Percentiles rank a stretch among this genome's conserved stretches.
phyloP scores from a whole-genome alignment of 2,888 invertebrate genomes.

The Ditylenchus weischeri region DNA sequence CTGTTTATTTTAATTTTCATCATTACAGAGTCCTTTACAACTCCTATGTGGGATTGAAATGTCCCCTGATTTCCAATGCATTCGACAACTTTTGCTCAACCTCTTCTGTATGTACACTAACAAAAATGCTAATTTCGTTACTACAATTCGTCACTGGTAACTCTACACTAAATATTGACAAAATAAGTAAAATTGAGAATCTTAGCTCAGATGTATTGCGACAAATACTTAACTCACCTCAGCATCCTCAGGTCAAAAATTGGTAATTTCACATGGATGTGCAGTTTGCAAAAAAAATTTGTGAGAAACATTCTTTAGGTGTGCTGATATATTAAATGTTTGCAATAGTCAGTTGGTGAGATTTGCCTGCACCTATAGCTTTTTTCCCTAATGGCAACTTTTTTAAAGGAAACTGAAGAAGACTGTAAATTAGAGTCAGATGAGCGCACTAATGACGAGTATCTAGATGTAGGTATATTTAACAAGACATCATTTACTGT shows the following conservation, averaged over 20 bases:
- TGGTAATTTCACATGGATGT: conserved; percentile 33
- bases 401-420: conserved; percentile 57
- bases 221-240: conserved; percentile 56
- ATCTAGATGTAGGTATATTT: conserved; percentile 61
- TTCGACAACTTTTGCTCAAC: conserved; percentile 55
- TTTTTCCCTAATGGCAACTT: not conserved
- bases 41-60: conserved; percentile 54
- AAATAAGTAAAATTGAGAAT: not conserved
- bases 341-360: conserved; percentile 44
- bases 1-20: not conserved
- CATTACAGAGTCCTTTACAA: conserved; percentile 47
- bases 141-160: conserved; percentile 51
- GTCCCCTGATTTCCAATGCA: conserved; percentile 58
- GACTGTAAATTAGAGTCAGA: conserved; percentile 61
- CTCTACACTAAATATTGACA: conserved; percentile 26
- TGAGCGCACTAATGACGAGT: conserved; percentile 63
- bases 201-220: conserved; percentile 15
- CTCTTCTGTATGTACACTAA: conserved; percentile 49
- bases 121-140: conserved; percentile 46
- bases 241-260: conserved; percentile 56
- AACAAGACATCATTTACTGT: too few species aligned
- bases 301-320: conserved; percentile 35
- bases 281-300: not conserved
- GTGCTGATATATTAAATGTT: conserved; percentile 54
- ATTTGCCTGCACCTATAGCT: conserved; percentile 2